Base-by-base conservation (phyloP, 1,140 invertebrate species). In the Eumeta japonica region DNA sequence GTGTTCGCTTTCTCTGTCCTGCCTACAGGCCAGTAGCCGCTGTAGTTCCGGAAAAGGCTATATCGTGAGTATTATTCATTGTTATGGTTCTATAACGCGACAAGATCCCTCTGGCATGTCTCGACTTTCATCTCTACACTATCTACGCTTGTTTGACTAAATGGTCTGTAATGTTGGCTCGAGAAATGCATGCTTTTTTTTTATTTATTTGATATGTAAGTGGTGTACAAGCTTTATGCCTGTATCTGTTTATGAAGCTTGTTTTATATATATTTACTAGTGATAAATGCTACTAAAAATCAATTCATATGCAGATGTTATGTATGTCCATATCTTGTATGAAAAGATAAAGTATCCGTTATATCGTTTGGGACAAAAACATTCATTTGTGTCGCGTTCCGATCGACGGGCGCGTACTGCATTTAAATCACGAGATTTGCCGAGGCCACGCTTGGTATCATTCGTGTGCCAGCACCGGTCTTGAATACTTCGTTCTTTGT, bases 1-100 rank as follows among this genome's bases (percentile, higher is more conserved):
- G 62, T 59, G 61, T 72, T 63, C 62, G 67, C 66, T 71, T 75
- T 71, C 57, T 72, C 52, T 70, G 59, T 75, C 65, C 64, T 76
- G 66, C 71, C 79, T 78, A 75, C 81, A 88, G 86, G 86, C 85
- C 74, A 88, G 86, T 83, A 88, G 85, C 81, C 82, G 85, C 79
- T 87, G 85, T 81, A 88, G 86, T 81, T 88, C 86, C 79, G 86
- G 86, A 81, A 87, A 87, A 84, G 86, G 86, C 83, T 88, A 88
- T 87, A 87, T 88, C 85, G 86, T 88, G 81, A 88, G 86, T 87
- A 81, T 77, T 34, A 56, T 56, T 71, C 56, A 62, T 52, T 66
- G 58, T 63, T 70, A 57, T 61, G 61, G 41, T 52, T 55, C 48
- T 63, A 50, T 59, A 54, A 34, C 45, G 39, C 46, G 37, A 49